phyloP scores from a whole-genome alignment of 2,797 vertebrate species.

The Betta splendens region DNA sequence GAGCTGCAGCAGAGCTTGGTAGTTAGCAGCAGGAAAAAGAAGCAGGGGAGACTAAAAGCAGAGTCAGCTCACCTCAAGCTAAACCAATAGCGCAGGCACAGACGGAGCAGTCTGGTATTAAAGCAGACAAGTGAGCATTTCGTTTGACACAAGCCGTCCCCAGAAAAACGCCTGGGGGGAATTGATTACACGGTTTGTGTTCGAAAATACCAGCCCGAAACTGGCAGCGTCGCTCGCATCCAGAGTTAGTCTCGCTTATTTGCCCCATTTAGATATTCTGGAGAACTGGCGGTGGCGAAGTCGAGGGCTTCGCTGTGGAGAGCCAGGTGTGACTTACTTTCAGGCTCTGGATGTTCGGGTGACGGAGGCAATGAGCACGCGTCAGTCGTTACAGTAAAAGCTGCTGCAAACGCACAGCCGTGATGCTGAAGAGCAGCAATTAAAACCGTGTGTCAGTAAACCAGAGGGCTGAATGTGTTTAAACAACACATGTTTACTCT shows the following conservation, averaged over 20 bases:
- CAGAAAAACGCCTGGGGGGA: conserved; percentile 60
- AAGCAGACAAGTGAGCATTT: conserved; percentile 73
- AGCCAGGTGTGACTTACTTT: conserved; percentile 25
- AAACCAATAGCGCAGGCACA: conserved; percentile 53
- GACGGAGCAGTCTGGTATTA: conserved; percentile 62
- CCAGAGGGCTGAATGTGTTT: conserved; percentile 9
- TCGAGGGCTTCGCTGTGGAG: not conserved
- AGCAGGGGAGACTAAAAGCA: conserved; percentile 65
- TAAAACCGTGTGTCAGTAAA: conserved; percentile 33
- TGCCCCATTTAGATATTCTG: conserved; percentile 19
- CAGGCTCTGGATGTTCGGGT: conserved; percentile 30
- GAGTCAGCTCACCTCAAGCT: conserved; percentile 62
- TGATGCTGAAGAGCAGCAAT: conserved; percentile 5
- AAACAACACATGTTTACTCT: conserved; percentile 5
- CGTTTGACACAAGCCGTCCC: conserved; percentile 57
- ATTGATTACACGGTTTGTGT: conserved; percentile 66
- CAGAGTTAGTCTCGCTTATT: conserved; percentile 46
- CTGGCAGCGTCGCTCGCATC: conserved; percentile 48
- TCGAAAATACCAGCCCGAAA: conserved; percentile 57
- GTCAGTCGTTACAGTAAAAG: conserved; percentile 26
- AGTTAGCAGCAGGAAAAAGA: conserved; percentile 62
- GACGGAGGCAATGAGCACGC: conserved; percentile 41
- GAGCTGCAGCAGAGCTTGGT: conserved; percentile 59
- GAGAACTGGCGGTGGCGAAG: conserved; percentile 7
- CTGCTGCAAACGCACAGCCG: conserved; percentile 37